These are phyloP conservation scores for Sternotherus odoratus DNA, from an alignment of 2,797 vertebrate species.

Conservation along the genomic window DNA sequence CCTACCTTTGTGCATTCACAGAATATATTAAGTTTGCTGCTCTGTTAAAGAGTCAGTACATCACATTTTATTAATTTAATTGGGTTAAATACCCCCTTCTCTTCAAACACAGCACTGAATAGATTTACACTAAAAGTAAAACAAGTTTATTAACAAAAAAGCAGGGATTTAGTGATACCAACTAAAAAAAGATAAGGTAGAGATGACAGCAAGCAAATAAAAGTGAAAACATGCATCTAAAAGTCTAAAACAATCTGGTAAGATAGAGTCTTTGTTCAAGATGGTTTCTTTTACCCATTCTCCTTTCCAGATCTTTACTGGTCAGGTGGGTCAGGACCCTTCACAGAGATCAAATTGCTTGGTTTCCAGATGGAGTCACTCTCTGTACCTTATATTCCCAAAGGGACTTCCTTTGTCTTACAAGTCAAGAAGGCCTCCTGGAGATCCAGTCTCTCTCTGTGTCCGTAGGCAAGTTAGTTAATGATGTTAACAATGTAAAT, in stretches of 20 bases:
- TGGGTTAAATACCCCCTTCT: not conserved
- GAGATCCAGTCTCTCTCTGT: not conserved
- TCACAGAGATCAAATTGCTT: not conserved
- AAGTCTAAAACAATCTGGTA: not conserved
- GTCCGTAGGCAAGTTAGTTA: not conserved
- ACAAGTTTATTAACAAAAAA: not conserved
- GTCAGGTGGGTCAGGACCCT: not conserved
- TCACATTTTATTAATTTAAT: not conserved
- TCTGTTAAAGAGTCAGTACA: not conserved
- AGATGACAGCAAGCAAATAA: not conserved
- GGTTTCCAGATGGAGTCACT: not conserved
- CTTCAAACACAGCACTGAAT: not conserved
- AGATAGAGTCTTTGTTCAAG: not conserved
- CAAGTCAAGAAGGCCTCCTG: not conserved
- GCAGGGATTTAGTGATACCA: not conserved
- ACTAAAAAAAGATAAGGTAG: not conserved
- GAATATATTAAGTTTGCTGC: not conserved
- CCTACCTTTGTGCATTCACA: not conserved
- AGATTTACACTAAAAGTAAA: not conserved
- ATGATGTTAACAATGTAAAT: not conserved
- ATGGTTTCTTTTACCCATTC: not conserved
- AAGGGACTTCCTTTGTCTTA: not conserved
- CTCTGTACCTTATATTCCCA: not conserved
- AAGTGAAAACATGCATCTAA: not conserved
- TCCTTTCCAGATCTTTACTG: not conserved